These are phyloP conservation scores for Orius insidiosus DNA, from an alignment of 1,140 invertebrate species.

Conservation along the genomic window DNA sequence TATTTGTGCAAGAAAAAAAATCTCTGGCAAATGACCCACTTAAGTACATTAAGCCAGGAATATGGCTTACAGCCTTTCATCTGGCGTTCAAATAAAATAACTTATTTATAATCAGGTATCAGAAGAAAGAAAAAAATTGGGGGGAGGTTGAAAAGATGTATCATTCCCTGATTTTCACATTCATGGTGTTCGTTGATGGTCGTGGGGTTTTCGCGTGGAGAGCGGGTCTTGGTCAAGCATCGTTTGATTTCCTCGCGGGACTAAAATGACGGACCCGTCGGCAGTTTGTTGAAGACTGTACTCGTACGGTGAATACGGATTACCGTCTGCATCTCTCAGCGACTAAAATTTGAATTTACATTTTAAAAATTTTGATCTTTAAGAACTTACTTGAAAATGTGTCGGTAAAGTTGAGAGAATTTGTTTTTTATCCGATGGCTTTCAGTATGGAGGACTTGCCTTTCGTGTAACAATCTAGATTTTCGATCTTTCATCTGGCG, in stretches of 20 bases:
- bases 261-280: slow-evolving; percentile 70
- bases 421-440: slow-evolving; percentile 62
- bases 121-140: background rate
- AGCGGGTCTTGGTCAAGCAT: slow-evolving; percentile 12
- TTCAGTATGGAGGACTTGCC: slow-evolving; percentile 52
- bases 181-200: background rate
- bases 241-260: slow-evolving; percentile 35
- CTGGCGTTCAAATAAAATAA: background rate
- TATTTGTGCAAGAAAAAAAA: background rate
- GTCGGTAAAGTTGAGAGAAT: slow-evolving; percentile 65
- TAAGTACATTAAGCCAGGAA: background rate
- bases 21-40: background rate
- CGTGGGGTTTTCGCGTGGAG: slow-evolving; percentile 1
- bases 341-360: slow-evolving; percentile 42
- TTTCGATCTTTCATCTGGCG: slow-evolving; percentile 70
- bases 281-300: slow-evolving; percentile 77
- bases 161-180: background rate
- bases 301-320: slow-evolving; percentile 65
- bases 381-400: slow-evolving; percentile 65
- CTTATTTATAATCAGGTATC: background rate
- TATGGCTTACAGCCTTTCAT: background rate
- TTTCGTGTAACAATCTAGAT: slow-evolving; percentile 54
- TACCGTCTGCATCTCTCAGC: slow-evolving; percentile 69
- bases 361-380: background rate
- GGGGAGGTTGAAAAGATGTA: background rate